Evolutionary conservation across 1,140 invertebrate genomes (phyloP).

Genomic region (Acromyrmex echinatior): DNA sequence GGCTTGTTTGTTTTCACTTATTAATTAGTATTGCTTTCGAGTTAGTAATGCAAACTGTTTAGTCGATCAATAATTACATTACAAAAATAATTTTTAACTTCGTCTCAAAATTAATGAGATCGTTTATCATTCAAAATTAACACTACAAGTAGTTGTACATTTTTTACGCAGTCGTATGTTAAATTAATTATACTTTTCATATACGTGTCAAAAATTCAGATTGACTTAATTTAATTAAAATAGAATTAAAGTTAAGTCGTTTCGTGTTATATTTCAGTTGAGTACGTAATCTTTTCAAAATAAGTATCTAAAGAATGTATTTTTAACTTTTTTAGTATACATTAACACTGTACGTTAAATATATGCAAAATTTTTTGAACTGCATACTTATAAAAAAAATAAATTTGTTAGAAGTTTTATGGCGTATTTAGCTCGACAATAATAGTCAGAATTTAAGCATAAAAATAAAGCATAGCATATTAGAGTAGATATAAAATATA

Average conservation of each 20-base stretch:
- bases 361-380: neutral
- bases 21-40: conserved; percentile 13
- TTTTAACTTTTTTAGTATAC: neutral
- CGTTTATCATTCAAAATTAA: neutral
- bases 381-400: neutral
- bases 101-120: conserved; percentile 21
- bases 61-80: neutral
- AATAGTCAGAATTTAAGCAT: neutral
- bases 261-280: neutral
- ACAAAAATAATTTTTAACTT: neutral
- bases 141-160: neutral
- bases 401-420: neutral
- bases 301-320: neutral
- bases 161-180: neutral
- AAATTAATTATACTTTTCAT: conserved; percentile 2
- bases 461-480: neutral
- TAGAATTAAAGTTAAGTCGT: neutral
- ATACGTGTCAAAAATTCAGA: neutral
- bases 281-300: neutral
- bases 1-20: conserved; percentile 7
- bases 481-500: neutral
- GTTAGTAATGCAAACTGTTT: conserved; percentile 12
- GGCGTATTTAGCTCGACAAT: neutral
- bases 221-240: conserved; percentile 12
- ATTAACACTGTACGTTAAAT: neutral